Conservation (phyloP, 1,140 invertebrate species). For the Drosophila simulans region DNA sequence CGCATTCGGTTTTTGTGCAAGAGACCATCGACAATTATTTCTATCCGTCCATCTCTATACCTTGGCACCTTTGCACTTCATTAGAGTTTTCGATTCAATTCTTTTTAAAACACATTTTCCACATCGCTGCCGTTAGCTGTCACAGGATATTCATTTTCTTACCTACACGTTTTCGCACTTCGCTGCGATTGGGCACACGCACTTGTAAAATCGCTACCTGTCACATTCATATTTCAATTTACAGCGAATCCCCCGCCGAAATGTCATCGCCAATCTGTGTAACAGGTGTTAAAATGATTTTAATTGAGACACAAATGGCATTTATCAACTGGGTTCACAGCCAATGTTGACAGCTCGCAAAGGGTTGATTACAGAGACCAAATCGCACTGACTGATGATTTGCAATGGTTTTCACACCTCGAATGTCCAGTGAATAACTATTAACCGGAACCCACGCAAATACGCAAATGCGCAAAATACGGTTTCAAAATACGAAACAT, state of each 20-base stretch:
- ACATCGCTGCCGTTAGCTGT: slow-evolving; percentile 21
- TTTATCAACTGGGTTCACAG: background rate
- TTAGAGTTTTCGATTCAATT: slow-evolving; percentile 8
- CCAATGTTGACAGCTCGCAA: slow-evolving; percentile 3
- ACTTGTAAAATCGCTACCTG: background rate
- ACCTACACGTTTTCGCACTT: slow-evolving; percentile 10
- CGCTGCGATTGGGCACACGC: background rate
- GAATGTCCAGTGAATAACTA: background rate
- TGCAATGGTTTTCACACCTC: background rate
- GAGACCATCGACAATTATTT: no score
- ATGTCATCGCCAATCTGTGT: slow-evolving; percentile 1
- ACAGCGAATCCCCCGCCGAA: no score
- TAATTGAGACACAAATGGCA: slow-evolving; percentile 9
- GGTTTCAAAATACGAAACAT: no score
- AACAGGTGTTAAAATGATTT: slow-evolving; percentile 24
- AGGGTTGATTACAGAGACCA: slow-evolving; percentile 2
- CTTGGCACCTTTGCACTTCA: background rate
- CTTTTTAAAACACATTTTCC: slow-evolving; percentile 25
- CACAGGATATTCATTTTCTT: slow-evolving; percentile 14
- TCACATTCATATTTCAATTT: slow-evolving; percentile 9
- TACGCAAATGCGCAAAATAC: no score
- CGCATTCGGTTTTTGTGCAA: no score
- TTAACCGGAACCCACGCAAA: background rate
- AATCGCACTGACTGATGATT: slow-evolving; percentile 1
- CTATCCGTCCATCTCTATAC: background rate